Evolutionary conservation across 2,888 invertebrate species (phyloP).

Genomic region (Nomada hirtipes): DNA sequence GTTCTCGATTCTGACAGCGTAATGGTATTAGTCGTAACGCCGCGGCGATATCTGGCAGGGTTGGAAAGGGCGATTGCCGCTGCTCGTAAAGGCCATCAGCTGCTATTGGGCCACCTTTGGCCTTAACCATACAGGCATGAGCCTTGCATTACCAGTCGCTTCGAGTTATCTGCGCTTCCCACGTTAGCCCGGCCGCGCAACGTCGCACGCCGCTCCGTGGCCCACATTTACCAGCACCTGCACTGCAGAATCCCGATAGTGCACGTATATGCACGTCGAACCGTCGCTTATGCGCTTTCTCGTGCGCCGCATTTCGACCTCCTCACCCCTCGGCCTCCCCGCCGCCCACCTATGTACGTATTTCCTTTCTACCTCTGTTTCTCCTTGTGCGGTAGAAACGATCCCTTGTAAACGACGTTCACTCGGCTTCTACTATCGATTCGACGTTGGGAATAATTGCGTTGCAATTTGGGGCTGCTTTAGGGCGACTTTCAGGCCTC

Average conservation of each 20-base stretch:
- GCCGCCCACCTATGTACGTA: not conserved
- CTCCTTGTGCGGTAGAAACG: not conserved
- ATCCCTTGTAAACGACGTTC: constrained; percentile 39
- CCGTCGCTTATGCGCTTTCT: constrained; percentile 64
- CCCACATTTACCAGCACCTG: constrained; percentile 77
- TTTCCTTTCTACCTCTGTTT: not conserved
- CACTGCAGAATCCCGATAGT: constrained; percentile 79
- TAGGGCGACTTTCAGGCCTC: not conserved
- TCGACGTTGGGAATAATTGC: constrained; percentile 29
- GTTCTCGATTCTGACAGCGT: constrained; percentile 46
- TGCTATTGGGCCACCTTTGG: constrained; percentile 76
- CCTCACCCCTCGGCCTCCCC: not conserved
- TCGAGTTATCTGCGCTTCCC: constrained; percentile 82
- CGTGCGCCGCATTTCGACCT: constrained; percentile 58
- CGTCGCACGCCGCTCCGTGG: constrained; percentile 62
- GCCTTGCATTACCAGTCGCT: constrained; percentile 80
- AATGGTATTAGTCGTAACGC: constrained; percentile 51
- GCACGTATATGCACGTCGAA: constrained; percentile 69
- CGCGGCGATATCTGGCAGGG: constrained; percentile 37
- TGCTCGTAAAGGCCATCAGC: constrained; percentile 70
- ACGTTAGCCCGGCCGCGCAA: constrained; percentile 75
- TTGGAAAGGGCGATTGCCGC: constrained; percentile 53
- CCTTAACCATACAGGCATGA: constrained; percentile 70
- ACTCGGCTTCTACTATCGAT: constrained; percentile 29
- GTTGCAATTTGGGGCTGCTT: not conserved